Percentiles rank a stretch among this genome's conserved stretches.
Evolutionary conservation across 2,797 vertebrate genomes (phyloP).

Genomic region (Paramormyrops hopkinsi): DNA sequence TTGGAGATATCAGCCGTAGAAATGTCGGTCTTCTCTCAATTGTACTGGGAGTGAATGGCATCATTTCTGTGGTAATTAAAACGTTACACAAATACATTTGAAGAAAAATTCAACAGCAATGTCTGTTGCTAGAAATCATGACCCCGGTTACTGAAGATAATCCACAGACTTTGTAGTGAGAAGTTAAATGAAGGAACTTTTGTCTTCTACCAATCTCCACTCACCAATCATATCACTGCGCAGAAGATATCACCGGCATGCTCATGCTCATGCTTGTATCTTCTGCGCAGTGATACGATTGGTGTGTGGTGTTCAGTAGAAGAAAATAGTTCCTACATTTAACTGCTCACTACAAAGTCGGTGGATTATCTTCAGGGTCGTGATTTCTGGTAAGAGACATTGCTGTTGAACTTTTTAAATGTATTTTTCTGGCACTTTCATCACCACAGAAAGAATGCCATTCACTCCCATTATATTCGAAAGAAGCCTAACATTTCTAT

Average conservation of each 20-base stretch:
- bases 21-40: not conserved
- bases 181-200: not conserved
- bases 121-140: not conserved
- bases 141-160: not conserved
- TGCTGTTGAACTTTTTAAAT: not conserved
- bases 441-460: not conserved
- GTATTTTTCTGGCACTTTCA: not conserved
- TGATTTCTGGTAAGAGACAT: not conserved
- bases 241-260: not conserved
- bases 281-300: not conserved
- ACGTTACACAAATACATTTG: not conserved
- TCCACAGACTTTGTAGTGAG: not conserved
- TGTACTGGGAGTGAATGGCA: not conserved
- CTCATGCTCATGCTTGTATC: not conserved
- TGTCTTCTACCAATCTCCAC: not conserved
- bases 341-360: not conserved
- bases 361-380: not conserved
- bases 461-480: not conserved
- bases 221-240: not conserved
- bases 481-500: not conserved
- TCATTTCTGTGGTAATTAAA: not conserved
- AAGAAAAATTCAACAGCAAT: not conserved
- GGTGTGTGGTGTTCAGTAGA: not conserved
- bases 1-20: not conserved
- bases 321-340: not conserved